Conservation (phyloP, 2,888 invertebrate genomes). For the Eupithecia inturbata region DNA sequence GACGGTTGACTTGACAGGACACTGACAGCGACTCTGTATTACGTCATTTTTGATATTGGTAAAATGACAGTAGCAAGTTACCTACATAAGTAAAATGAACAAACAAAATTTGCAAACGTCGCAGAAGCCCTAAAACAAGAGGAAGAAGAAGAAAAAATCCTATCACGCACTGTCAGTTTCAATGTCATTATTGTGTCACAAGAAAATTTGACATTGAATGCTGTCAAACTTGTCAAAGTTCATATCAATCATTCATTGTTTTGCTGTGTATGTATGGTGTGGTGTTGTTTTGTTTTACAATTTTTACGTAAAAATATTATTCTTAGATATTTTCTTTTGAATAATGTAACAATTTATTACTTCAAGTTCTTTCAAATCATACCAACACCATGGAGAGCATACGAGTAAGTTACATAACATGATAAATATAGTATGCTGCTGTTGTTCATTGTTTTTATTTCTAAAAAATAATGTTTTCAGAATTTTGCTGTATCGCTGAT, state of each 20-base stretch:
- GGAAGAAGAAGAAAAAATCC: too few relatives aligned
- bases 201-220: too few relatives aligned
- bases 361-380: not conserved
- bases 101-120: too few relatives aligned
- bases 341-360: conserved; percentile 4
- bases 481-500: conserved; percentile 86
- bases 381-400: conserved; percentile 45
- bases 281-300: conserved; percentile 1
- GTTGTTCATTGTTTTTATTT: conserved; percentile 47
- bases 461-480: conserved; percentile 74
- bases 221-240: not conserved
- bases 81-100: too few relatives aligned
- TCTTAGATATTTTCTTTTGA: conserved; percentile 5
- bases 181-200: not conserved
- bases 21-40: too few relatives aligned
- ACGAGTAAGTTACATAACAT: conserved; percentile 37
- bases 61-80: too few relatives aligned
- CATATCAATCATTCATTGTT: not conserved
- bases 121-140: too few relatives aligned
- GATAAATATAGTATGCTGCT: conserved; percentile 3
- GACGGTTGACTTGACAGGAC: too few relatives aligned
- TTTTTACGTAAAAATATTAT: conserved; percentile 4
- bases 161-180: not conserved
- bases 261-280: not conserved
- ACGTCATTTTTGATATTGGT: too few relatives aligned